Evolutionary conservation across 2,113 vertebrate genomes (phyloP).

Genomic region (Oreocharis arfaki): DNA sequence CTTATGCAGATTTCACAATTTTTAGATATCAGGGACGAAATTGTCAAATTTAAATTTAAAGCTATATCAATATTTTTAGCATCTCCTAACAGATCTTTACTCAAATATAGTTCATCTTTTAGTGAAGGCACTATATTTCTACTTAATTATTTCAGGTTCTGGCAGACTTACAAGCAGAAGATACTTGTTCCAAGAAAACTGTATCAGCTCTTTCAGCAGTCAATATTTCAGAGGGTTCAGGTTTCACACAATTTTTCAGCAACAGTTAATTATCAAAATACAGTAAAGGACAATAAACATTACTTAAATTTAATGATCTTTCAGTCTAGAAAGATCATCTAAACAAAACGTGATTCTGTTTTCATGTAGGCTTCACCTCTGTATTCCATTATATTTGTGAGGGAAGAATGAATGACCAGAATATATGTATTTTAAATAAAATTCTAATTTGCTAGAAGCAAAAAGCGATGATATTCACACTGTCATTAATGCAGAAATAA

Average conservation of each 20-base stretch:
- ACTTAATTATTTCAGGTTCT: constrained; percentile 48
- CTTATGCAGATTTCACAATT: not conserved
- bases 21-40: not conserved
- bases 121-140: constrained; percentile 22
- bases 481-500: not conserved
- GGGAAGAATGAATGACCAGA: not conserved
- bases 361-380: not conserved
- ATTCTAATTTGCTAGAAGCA: not conserved
- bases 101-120: constrained; percentile 50
- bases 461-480: not conserved
- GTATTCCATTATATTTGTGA: not conserved
- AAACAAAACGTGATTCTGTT: not conserved
- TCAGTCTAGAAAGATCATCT: not conserved
- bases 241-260: not conserved
- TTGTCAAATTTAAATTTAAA: not conserved
- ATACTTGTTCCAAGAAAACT: constrained; percentile 16
- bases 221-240: constrained; percentile 12
- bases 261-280: constrained; percentile 11
- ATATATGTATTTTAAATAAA: not conserved
- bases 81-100: not conserved
- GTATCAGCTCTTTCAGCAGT: constrained; percentile 5
- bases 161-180: not conserved
- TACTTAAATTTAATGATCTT: not conserved
- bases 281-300: not conserved
- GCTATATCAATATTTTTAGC: constrained; percentile 20